phyloP scores from a whole-genome alignment of 2,113 vertebrate species.

The Nyctereutes procyonoides region DNA sequence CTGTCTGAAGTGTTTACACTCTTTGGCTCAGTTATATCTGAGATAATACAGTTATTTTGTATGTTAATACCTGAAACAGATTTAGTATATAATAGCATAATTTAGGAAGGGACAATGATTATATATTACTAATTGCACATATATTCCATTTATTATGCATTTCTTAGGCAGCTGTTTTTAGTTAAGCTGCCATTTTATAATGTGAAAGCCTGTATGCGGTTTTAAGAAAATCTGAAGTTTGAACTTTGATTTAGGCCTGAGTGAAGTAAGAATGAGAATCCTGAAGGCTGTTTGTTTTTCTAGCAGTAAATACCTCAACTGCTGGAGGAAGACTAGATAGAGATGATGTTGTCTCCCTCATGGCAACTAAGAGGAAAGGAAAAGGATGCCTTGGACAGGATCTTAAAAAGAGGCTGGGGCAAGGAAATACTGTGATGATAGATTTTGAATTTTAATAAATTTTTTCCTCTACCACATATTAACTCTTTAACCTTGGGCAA shows the following conservation, averaged over 20 bases:
- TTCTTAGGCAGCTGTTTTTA: background rate
- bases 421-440: background rate
- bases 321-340: background rate
- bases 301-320: background rate
- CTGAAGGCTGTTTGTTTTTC: background rate
- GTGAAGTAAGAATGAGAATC: constrained; percentile 5
- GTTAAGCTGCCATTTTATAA: background rate
- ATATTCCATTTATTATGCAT: background rate
- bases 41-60: background rate
- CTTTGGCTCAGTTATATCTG: background rate
- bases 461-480: background rate
- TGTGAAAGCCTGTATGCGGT: background rate
- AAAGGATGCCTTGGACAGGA: background rate
- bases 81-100: background rate
- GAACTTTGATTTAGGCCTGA: constrained; percentile 21
- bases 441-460: constrained; percentile 6
- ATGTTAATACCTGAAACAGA: background rate
- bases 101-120: background rate
- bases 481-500: background rate
- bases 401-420: background rate
- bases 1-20: background rate
- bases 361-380: background rate
- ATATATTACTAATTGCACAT: background rate
- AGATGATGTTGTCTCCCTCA: background rate
- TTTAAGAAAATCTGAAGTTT: background rate